Base-by-base conservation (phyloP, 2,888 invertebrate genomes). In the Chrysopilus asiliformis region DNA sequence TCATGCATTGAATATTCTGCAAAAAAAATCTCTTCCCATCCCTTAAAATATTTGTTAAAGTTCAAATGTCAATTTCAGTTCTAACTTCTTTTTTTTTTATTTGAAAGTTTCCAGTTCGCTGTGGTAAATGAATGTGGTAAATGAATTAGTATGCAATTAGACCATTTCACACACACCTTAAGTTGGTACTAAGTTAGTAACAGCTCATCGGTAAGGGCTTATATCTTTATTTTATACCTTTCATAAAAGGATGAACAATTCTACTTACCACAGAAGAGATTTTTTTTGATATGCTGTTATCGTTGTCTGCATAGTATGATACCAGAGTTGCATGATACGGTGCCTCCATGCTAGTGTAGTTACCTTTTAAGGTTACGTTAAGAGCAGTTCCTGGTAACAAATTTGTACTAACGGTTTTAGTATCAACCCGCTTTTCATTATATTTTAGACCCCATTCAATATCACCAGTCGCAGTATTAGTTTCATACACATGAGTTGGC, bases 361-460 rank as follows among this genome's bases (percentile, higher is more conserved):
- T 79, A 3, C 80, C 86, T 34, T 67, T 68, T 13, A 87, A 68
- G 1, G 82, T 83, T 1, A 86, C 82, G 56, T 87, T 86, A 34
- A 84, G 76, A 3, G 78, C 84, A 0, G 86, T 86, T 18, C 82
- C 85, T 4, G 81, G 77, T 54, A 76, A 74, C 38, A 87, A 61
- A 50, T 69, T 71, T 41, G 76, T 70, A 52, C 76, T 72, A 13
- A 79, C 68, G 26, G 58, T 52, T 38, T 62, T 60, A 9, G 55
- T 57, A 47, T 75, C 72, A 44, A 65, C 68, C 14, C 67, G 61
- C 34, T 66, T 67, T 32, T 70, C 68, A 33, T 67, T 59, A 28
- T 62, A 65, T 34, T 66, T 70, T 39, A 70, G 68, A 2, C 80
- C 82, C 87, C 86, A 87, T 46, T 71, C 68, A 41, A 80, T 72